These are phyloP conservation scores for Thermophis baileyi DNA, from an alignment of 2,113 vertebrate genomes.

Conservation along the genomic window DNA sequence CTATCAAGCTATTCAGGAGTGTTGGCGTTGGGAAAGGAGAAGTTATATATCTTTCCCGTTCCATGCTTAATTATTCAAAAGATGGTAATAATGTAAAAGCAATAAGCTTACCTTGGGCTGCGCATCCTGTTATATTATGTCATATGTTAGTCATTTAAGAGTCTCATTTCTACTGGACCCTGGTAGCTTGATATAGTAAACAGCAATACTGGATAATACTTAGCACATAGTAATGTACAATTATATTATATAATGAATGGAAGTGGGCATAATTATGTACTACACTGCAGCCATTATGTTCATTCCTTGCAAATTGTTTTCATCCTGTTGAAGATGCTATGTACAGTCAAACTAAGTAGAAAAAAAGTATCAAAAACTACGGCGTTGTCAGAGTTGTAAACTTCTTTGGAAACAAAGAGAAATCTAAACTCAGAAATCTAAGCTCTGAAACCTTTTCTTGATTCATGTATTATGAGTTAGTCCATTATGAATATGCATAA, in stretches of 20 bases:
- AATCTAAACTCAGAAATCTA: slow-evolving; percentile 47
- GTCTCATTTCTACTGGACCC: background rate
- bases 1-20: background rate
- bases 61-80: background rate
- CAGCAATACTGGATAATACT: slow-evolving; percentile 44
- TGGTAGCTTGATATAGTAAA: slow-evolving; percentile 4
- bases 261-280: background rate
- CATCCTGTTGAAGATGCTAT: slow-evolving; percentile 27
- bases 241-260: background rate
- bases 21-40: background rate
- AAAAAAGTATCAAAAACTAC: background rate
- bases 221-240: slow-evolving; percentile 21
- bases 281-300: background rate
- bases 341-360: fast-evolving
- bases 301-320: slow-evolving; percentile 22
- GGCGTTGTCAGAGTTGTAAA: slow-evolving; percentile 40
- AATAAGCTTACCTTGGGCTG: background rate
- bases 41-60: background rate
- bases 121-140: background rate
- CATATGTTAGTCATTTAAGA: background rate
- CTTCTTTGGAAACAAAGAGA: slow-evolving; percentile 48
- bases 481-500: slow-evolving; percentile 75
- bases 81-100: background rate
- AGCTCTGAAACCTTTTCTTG: slow-evolving; percentile 61
- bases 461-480: slow-evolving; percentile 71